Base-by-base conservation (phyloP, 2,113 vertebrate genomes). In the Lanius collurio region DNA sequence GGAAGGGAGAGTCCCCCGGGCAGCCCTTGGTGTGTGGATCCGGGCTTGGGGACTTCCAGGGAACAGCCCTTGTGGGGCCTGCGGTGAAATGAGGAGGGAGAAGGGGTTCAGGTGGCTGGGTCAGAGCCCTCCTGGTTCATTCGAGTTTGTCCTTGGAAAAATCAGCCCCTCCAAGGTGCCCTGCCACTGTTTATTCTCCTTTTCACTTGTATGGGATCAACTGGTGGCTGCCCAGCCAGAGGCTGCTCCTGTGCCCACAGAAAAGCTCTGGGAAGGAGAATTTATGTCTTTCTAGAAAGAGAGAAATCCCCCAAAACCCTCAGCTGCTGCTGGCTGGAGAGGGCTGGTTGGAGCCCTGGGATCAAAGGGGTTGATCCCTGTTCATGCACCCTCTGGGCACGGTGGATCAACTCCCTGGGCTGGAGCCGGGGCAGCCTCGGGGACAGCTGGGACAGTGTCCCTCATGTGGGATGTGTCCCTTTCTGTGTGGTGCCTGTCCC, bases 391-490 rank as follows among this genome's bases (percentile, higher is more conserved):
- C 47, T 37, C 9, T 53, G 67, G 56, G 24, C 46, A n/a, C 57
- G 24, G 23, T 0, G 8, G 53, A 8, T 62, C 27, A 2, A 5
- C 9, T 27, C 13, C n/a, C 15, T 0, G 4, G 68, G 11, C 35
- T 71, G 24, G 28, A 50, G 18, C 33, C 55, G 35, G 41, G 76
- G 22, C 30, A 52, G 30, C 52, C 68, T 37, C 17, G 60, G 24
- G 1, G 1, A 11, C 3, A 21, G 21, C 30, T 73, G 63, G 59
- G 56, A 83, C 37, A 11, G 9, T 14, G 60, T 21, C 46, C 68
- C 46, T 37, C 2, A 0, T 0, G 1, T 41, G 55, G n/a, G 9
- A 23, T 0, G 1, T 73, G 31, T 42, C 60, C 60, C 37, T 63
- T 27, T 35, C 19, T 3, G 5, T 20, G 57, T 27, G 53, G 1